Base-by-base conservation (phyloP, 2,113 vertebrate species). In the Sturnira hondurensis region DNA sequence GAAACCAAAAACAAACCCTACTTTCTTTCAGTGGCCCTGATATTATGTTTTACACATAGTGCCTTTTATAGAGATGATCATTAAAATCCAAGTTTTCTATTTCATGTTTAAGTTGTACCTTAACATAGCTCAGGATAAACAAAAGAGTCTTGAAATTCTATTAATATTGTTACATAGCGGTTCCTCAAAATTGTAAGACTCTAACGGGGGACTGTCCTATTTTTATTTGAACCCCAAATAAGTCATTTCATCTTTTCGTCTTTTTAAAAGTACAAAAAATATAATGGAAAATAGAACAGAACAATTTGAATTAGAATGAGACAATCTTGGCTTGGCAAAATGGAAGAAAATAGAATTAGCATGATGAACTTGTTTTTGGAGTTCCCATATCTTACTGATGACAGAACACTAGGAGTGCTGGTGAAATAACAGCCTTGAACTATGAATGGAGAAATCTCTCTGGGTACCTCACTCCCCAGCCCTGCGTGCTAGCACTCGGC, bases 191-290 rank as follows among this genome's bases (percentile, higher is more conserved):
- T 33, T 11, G 38, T 47, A 52, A 90, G 33, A 70, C 38, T 28
- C 56, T 77, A 33, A 91, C 76, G 80, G 11, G 26, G 4, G 54
- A 43, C 12, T 38, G 2, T 61, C 41, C 8, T 28, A 71, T 91
- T 94, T 83, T 97, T 36, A 73, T 87, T 87, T 88, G 76, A 87
- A 92, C 67, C 67, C 19, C 38, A 91, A 71, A 84, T 54, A 81
- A 10, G 20, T 56, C 33, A 43, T 19, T 96, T 94, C 73, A 13
- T 83, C 33, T 95, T 89, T 71, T 15, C 16, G 4, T 84, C 81
- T 91, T 89, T 58, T 90, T 82, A 86, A 91, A 96, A 85, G 9
- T 41, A 68, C 2, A 22, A 89, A 50, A 73, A 50, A 61, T 47
- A 22, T 38, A 94, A 54, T 65, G 31, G n/a, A 22, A 14, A 54